phyloP scores from a whole-genome alignment of 2,113 vertebrate species.

The Pelmatolapia mariae region DNA sequence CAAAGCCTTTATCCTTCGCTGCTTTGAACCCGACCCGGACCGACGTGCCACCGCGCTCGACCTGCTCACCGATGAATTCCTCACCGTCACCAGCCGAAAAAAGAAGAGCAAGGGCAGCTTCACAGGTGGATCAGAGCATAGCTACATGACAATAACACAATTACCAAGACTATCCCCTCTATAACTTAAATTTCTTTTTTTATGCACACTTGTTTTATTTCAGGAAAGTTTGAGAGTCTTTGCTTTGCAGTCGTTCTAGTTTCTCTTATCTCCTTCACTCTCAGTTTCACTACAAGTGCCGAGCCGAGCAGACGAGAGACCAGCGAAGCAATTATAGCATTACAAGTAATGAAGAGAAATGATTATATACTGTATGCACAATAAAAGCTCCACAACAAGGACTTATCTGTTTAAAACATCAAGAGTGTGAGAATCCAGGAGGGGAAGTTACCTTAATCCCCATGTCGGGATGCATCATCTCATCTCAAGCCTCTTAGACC shows the following conservation, averaged over 20 bases:
- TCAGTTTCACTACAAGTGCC: not conserved
- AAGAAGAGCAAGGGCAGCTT: conserved; percentile 84
- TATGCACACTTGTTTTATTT: not conserved
- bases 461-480: not conserved
- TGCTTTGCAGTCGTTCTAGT: not conserved
- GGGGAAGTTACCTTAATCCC: not conserved
- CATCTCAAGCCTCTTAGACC: too few relatives aligned
- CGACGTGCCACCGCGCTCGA: conserved; percentile 84
- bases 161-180: not conserved
- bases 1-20: conserved; percentile 92
- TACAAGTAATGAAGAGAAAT: not conserved
- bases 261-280: not conserved
- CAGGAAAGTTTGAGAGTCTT: not conserved
- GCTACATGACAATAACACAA: not conserved
- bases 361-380: not conserved
- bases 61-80: conserved; percentile 90
- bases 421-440: not conserved
- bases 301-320: not conserved
- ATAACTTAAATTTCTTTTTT: not conserved
- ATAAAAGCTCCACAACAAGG: not conserved
- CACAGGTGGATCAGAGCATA: conserved; percentile 70
- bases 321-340: not conserved
- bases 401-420: not conserved
- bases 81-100: conserved; percentile 95
- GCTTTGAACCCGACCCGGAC: conserved; percentile 96